Conservation (phyloP, 1,140 invertebrate species). For the Euschistus heros region DNA sequence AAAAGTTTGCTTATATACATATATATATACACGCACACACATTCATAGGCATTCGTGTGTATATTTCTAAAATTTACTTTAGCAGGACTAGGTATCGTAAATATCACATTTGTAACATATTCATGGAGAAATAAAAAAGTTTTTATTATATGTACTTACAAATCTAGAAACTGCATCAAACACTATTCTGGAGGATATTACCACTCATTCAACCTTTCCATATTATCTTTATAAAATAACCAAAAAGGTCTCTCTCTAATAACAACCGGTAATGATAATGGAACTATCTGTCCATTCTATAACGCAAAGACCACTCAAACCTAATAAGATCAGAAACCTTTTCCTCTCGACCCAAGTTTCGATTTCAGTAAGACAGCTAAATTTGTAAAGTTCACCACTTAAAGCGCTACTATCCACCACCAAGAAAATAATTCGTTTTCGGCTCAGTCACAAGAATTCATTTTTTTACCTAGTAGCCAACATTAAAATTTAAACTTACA, state of each 20-base stretch:
- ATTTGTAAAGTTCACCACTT: conserved; percentile 16
- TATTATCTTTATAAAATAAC: background rate
- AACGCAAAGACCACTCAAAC: too few species aligned
- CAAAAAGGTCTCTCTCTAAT: background rate
- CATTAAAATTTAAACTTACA: too few species aligned
- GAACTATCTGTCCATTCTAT: too few species aligned
- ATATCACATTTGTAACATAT: too few species aligned
- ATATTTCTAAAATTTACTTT: too few species aligned
- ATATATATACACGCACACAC: too few species aligned
- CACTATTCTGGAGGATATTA: background rate
- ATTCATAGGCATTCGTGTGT: too few species aligned
- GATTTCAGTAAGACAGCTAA: conserved; percentile 12
- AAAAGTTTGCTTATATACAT: too few species aligned
- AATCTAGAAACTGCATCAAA: conserved; percentile 10
- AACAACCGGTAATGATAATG: background rate
- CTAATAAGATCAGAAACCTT: background rate
- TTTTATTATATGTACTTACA: conserved; percentile 5
- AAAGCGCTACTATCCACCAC: conserved; percentile 3
- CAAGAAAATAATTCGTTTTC: background rate
- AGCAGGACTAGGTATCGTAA: too few species aligned
- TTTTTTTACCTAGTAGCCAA: too few species aligned
- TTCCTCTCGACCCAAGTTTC: conserved; percentile 9
- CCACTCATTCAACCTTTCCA: background rate
- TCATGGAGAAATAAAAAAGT: background rate
- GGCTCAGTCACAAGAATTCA: too few species aligned